Base-by-base conservation (phyloP, 2,113 vertebrate species). In the Python bivittatus region DNA sequence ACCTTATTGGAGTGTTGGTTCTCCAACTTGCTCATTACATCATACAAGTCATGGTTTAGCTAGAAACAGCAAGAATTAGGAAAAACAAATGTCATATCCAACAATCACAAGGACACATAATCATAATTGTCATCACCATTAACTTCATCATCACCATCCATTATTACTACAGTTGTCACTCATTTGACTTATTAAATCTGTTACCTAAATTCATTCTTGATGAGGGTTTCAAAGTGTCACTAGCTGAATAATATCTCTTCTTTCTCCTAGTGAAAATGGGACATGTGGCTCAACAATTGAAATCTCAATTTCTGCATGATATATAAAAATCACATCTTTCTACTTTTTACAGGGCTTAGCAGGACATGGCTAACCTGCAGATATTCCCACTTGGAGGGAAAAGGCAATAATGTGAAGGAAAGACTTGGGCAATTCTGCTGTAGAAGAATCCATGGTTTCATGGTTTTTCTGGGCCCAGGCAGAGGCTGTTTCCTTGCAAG, bases 1-100 rank as follows among this genome's bases (percentile, higher is more conserved):
- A 97, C 97, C 93, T 98, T 99, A 95, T 98, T 98, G 72, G 99
- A 99, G 97, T 99, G 98, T 93, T 99, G 98, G 95, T 97, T 97
- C 92, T 99, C 98, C 94, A 99, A 98, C 91, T 98, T 99, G 94
- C 97, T 98, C 97, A 99, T 98, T 97, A 99, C 98, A 57, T 97
- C 98, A 8, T 99, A 98, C 27, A 99, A 98, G 89, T 97, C 98
- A 0, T 95, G 95, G 96, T 99, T 99, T 92, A 99, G 98, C 99
- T 99, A 93, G 23, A 96, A 92, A 4, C 86, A 86, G 53, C 27
- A 89, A 85, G 38, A 92, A 64, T 91, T 38, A 29, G 90, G n/a
- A 0, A 11, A 13, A 48, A 13, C n/a, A 58, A 25, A 12, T 12
- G 12, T 38, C 11, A 84, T 60, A 88, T 1, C 6, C 23, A 25